phyloP scores from a whole-genome alignment of 2,113 vertebrate genomes.

The Erythrocercus mccallii region DNA sequence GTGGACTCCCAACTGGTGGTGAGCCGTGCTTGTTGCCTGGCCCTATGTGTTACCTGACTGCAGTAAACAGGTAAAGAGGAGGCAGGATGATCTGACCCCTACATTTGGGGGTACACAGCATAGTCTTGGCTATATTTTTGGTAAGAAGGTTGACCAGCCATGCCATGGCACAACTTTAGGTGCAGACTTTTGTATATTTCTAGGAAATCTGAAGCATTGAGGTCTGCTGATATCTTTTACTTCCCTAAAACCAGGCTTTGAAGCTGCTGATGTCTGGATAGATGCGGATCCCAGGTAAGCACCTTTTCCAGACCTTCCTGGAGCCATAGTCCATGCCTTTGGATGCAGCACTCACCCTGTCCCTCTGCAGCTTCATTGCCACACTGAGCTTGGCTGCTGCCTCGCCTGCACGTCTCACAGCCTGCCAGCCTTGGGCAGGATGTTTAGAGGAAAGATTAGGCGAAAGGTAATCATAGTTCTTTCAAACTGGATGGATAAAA shows the following conservation, averaged over 20 bases:
- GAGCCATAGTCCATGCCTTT: background rate
- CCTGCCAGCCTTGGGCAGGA: background rate
- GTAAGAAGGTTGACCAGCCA: background rate
- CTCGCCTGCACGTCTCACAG: background rate
- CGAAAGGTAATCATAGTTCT: conserved; percentile 13
- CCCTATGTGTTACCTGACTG: accelerated
- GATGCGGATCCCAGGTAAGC: background rate
- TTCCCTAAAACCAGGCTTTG: background rate
- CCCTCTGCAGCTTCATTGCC: background rate
- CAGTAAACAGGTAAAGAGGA: background rate
- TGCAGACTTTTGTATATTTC: background rate
- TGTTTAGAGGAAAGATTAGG: background rate
- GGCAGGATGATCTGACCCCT: background rate
- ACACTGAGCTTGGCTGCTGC: accelerated
- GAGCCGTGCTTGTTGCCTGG: background rate
- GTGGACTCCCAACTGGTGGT: background rate
- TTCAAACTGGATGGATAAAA: conserved; percentile 21
- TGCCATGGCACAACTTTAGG: background rate
- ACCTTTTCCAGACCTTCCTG: background rate
- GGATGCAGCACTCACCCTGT: background rate
- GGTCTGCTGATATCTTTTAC: background rate
- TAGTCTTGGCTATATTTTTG: background rate
- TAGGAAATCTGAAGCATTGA: background rate
- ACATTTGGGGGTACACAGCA: background rate
- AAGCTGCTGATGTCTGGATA: background rate